These are phyloP conservation scores for Caprella mutica DNA, from an alignment of 2,888 invertebrate species.

Conservation along the genomic window DNA sequence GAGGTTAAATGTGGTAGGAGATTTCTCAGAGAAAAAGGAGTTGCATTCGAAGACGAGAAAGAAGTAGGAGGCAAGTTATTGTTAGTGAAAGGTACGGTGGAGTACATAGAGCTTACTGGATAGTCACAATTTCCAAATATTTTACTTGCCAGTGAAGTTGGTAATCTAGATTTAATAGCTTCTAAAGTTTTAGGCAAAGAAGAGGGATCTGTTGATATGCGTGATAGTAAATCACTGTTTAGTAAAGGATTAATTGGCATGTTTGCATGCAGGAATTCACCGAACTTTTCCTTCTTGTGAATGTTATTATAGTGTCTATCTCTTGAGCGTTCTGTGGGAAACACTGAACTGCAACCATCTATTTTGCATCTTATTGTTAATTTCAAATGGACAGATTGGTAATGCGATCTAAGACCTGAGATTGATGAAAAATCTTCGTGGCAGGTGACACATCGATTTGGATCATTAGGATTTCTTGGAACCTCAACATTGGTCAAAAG, in stretches of 20 bases:
- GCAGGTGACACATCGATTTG: slow-evolving; percentile 78
- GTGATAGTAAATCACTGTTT: slow-evolving; percentile 65
- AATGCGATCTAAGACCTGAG: slow-evolving; percentile 85
- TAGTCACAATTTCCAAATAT: slow-evolving; percentile 46
- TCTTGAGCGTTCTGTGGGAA: slow-evolving; percentile 81
- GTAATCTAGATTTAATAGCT: slow-evolving; percentile 49
- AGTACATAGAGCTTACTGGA: slow-evolving; percentile 45
- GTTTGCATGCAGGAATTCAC: not conserved
- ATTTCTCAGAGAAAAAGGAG: slow-evolving; percentile 31
- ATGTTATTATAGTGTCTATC: slow-evolving; percentile 86
- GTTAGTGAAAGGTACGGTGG: slow-evolving; percentile 46
- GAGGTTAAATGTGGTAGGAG: slow-evolving; percentile 28
- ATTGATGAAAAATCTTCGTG: slow-evolving; percentile 87
- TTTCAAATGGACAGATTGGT: slow-evolving; percentile 89
- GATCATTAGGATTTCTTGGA: slow-evolving; percentile 83
- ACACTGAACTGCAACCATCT: slow-evolving; percentile 88
- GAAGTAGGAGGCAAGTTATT: slow-evolving; percentile 37
- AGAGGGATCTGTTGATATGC: slow-evolving; percentile 59
- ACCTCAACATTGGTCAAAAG: slow-evolving; percentile 49
- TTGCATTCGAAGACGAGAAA: slow-evolving; percentile 17
- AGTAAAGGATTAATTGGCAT: slow-evolving; percentile 46
- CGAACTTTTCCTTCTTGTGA: slow-evolving; percentile 46
- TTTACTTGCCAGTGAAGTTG: slow-evolving; percentile 45
- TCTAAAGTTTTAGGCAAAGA: slow-evolving; percentile 44
- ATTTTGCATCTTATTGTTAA: slow-evolving; percentile 89